Evolutionary conservation across 2,113 vertebrate genomes (phyloP), one percentile per base, ranked within the genome.

Genomic region (Elaphurus davidianus): DNA sequence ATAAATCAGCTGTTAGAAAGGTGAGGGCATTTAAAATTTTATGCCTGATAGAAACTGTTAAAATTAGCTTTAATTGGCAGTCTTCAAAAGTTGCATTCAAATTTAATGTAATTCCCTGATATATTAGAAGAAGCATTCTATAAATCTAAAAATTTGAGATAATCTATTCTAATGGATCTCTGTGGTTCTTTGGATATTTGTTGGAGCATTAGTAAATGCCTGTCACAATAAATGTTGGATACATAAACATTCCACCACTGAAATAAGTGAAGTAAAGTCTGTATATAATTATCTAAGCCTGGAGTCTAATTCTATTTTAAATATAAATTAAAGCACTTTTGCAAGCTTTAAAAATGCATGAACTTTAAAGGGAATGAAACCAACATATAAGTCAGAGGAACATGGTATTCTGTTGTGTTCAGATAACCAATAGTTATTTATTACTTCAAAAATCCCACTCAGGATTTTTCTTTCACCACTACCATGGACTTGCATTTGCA

Each of bases 21-120:
- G 16, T 91, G 59, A 96, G 33, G 50, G 28, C 11, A 96, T 60
- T 82, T 96, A 50, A 52, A 96, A 86, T 81, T 96, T 27, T 74
- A 7, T 50, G 33, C 88, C 13, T 82, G 76, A 91, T 11, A 87
- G 16, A 91, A 85, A 1, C 36, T n/a, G 5, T 54, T 97, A 76
- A 95, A 85, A 93, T 55, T 83, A 16, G 1, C 17, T 91, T 94
- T 87, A 90, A 91, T 94, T 92, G 76, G 14, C 9, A 82, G 30
- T 85, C 96, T 96, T 92, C 11, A 76, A 85, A 97, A 91, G 12
- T 47, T 62, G 82, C 14, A 67, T 87, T 21, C 55, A 96, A 91
- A 62, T 82, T 64, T 33, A 36, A 94, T 88, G 14, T 23, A 81
- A 91, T 16, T 27, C 23, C 5, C 23, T 52, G 17, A 16, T 84